Evolutionary conservation across 2,888 invertebrate species (phyloP), one percentile per base, ranked within the genome.

Genomic region (Harpagoxenus sublaevis): DNA sequence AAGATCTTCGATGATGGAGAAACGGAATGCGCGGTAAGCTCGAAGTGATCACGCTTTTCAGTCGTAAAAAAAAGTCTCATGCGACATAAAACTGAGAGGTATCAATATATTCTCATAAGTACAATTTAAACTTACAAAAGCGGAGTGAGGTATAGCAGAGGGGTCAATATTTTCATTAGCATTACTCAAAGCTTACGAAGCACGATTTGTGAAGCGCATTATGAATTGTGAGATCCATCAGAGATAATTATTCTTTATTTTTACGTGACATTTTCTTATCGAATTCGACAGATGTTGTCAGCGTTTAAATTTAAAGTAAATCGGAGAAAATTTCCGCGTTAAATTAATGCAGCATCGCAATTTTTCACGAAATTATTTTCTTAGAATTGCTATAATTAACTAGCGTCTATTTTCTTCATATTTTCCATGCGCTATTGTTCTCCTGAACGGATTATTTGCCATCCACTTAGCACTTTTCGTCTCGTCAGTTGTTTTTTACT

Each of bases 21-120:
- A 48, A 48, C 78, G 65, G 35, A 55, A 60, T 12, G 66, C 12
- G 78, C 57, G 83, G 83, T 83, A 78, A 83, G 83, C 79, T 42
- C 5, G 39, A 42, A 48, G 57, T n/a, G 55, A 71, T 71, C 35
- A 4, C 15, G 45, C 45, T 57, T 68, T 71, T 18, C 70, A 28
- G 48, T 71, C 71, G n/a, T 18, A 12, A 42, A 15, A 39, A 28
- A n/a, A n/a, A 62, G 18, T 15, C 42, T 2, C 60, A 9, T 18
- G 53, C 48, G 23, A 45, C 55, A 6, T 42, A 53, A 53, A 53
- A 39, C 31, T 28, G 51, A 35, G 45, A 45, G n/a, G 2, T 57
- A 57, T 53, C 70, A 9, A 71, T 42, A 71, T 42, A 39, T 71
- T 35, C 42, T n/a, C 51, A n/a, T 31, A 70, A 51, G 18, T 51